Percentiles rank a stretch among this genome's conserved stretches.
These are phyloP conservation scores for Meandrina meandrites DNA, from an alignment of 92 coral and sea anemone genomes.

Conservation along the genomic window DNA sequence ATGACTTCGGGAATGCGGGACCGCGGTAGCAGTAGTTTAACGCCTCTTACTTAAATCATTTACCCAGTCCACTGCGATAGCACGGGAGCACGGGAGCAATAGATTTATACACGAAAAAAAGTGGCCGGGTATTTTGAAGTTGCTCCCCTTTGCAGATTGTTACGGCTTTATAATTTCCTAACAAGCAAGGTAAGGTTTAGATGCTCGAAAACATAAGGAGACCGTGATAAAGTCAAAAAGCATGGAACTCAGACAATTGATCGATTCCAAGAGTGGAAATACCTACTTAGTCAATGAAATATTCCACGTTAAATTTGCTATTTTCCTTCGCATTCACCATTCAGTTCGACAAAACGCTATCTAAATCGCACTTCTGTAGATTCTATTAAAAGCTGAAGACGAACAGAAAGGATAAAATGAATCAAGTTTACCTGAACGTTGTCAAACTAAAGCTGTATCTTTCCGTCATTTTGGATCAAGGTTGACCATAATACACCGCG, in stretches of 20 bases:
- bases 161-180: neutral
- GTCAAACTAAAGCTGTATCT: conserved; percentile 99
- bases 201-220: neutral
- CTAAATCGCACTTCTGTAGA: neutral
- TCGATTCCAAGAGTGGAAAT: neutral
- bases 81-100: too few species aligned
- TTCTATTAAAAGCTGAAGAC: neutral
- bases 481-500: conserved; percentile 79
- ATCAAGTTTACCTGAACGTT: conserved; percentile 88
- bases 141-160: neutral
- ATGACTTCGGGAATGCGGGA: too few species aligned
- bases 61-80: too few species aligned
- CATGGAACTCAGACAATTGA: neutral
- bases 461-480: conserved; percentile 92
- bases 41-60: too few species aligned
- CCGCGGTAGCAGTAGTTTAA: too few species aligned
- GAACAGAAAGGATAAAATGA: conserved; percentile 7
- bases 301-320: neutral
- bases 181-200: neutral
- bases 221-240: neutral
- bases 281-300: neutral
- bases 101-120: too few species aligned
- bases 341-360: neutral
- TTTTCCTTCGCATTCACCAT: neutral
- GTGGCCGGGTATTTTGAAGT: too few species aligned